Conservation (phyloP, 1,140 invertebrate species). For the Heliconius himera region DNA sequence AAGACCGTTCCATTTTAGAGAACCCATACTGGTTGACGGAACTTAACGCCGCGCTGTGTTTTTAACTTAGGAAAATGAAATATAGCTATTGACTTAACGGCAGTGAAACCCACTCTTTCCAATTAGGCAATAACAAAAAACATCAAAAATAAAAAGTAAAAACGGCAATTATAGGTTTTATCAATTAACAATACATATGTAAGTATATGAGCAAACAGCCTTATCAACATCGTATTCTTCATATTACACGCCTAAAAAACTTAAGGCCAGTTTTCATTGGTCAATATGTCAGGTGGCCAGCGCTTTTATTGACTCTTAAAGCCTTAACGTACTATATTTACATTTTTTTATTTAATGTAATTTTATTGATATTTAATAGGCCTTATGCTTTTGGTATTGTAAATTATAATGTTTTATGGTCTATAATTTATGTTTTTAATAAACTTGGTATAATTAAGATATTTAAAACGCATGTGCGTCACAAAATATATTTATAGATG, state of each 20-base stretch:
- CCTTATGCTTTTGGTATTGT: constrained; percentile 11
- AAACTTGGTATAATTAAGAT: background rate
- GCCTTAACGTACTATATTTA: background rate
- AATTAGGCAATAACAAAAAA: background rate
- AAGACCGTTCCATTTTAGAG: no score
- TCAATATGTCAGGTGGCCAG: constrained; percentile 3
- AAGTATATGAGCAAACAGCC: background rate
- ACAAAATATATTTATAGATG: background rate
- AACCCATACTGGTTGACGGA: no score
- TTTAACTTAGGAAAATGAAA: no score
- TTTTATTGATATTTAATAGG: constrained; percentile 15
- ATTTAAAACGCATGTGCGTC: background rate
- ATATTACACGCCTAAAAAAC: background rate
- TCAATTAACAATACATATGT: background rate
- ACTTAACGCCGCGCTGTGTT: no score
- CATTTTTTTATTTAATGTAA: constrained; percentile 9
- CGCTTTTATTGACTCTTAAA: constrained; percentile 1
- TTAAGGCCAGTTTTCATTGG: constrained; percentile 7
- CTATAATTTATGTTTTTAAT: background rate
- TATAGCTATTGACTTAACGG: no score
- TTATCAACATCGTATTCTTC: background rate
- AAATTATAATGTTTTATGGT: constrained; percentile 10
- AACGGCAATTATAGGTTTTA: background rate
- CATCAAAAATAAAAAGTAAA: background rate
- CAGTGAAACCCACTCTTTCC: no score